phyloP scores from a whole-genome alignment of 2,888 invertebrate genomes.

The Aporophyla nigra region DNA sequence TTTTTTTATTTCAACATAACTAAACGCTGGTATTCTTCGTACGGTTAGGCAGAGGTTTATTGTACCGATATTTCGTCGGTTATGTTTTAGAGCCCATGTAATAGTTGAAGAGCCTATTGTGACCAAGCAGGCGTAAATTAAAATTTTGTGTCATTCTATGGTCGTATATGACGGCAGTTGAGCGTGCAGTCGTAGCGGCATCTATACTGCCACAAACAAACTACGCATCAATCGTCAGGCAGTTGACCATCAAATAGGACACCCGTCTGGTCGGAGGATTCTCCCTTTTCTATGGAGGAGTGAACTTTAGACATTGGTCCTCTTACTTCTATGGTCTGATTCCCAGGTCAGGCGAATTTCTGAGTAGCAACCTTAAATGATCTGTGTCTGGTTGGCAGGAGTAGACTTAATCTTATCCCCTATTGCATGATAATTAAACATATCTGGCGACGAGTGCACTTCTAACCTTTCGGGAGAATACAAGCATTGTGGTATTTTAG shows the following conservation, averaged over 20 bases:
- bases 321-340: background rate
- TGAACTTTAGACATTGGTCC: no score
- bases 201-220: no score
- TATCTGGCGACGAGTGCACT: background rate
- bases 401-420: background rate
- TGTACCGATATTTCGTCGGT: background rate
- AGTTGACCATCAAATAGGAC: no score
- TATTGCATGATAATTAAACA: background rate
- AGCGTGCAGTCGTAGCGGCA: background rate
- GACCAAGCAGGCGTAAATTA: background rate
- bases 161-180: background rate
- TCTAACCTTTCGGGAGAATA: background rate
- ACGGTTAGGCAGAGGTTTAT: background rate
- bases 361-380: background rate
- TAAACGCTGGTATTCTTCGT: background rate
- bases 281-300: no score
- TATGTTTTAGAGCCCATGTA: background rate
- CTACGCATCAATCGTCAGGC: no score
- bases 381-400: background rate
- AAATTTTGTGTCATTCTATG: background rate
- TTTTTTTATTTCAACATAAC: background rate
- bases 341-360: background rate
- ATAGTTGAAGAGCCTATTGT: background rate
- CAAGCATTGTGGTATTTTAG: background rate
- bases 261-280: no score